These are phyloP conservation scores for Gymnocypris eckloni DNA, from an alignment of 2,797 vertebrate species.

Conservation along the genomic window DNA sequence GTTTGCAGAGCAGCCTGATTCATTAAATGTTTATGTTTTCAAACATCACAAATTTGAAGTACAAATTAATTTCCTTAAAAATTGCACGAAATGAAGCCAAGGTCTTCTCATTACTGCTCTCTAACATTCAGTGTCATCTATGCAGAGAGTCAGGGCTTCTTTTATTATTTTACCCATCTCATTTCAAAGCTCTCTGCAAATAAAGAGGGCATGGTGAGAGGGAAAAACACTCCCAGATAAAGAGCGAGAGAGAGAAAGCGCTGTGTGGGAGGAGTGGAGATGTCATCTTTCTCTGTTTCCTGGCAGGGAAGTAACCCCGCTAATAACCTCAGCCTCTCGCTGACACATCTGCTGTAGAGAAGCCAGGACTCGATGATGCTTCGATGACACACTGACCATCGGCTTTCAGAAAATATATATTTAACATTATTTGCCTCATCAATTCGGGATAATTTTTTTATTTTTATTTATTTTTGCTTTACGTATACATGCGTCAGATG, in stretches of 20 bases:
- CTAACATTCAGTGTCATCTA: not conserved
- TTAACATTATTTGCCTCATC: not conserved
- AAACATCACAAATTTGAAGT: not conserved
- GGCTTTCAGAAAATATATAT: not conserved
- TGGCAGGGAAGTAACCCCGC: conserved; percentile 47
- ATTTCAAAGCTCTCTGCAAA: conserved; percentile 25
- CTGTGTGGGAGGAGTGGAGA: conserved; percentile 4
- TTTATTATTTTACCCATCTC: conserved; percentile 37
- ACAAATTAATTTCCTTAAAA: conserved; percentile 25
- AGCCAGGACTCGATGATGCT: not conserved
- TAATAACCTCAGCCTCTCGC: conserved; percentile 26
- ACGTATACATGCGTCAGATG: not conserved
- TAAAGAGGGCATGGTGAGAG: conserved; percentile 33
- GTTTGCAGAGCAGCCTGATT: not conserved
- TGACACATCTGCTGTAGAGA: conserved; percentile 24
- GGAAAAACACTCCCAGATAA: not conserved
- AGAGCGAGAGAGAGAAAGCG: not conserved
- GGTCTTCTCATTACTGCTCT: conserved; percentile 25
- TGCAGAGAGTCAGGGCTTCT: not conserved
- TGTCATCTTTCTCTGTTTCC: conserved; percentile 42
- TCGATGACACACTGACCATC: not conserved
- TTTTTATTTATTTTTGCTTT: not conserved
- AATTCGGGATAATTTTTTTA: too few species aligned
- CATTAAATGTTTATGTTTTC: conserved; percentile 30
- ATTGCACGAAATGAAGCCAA: not conserved